phyloP scores from a whole-genome alignment of 2,797 vertebrate species.

The Lateolabrax maculatus region DNA sequence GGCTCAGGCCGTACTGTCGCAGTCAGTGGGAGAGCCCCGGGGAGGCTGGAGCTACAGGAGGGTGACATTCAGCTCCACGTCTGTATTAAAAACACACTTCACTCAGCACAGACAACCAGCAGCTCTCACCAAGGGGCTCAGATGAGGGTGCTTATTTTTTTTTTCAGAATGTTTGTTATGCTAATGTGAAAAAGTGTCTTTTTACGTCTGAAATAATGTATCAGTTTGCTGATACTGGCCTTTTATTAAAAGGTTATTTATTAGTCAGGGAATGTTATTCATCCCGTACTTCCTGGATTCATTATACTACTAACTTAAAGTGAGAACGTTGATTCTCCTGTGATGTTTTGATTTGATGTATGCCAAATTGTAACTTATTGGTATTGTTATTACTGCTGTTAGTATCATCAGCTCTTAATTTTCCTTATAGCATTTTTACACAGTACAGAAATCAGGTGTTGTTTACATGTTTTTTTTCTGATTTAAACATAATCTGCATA shows the following conservation, averaged over 20 bases:
- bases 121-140: slow-evolving; percentile 22
- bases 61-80: slow-evolving; percentile 66
- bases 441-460: too few relatives aligned
- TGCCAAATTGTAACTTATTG: background rate
- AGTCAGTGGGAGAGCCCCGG: slow-evolving; percentile 45
- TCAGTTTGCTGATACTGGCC: background rate
- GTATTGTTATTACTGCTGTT: background rate
- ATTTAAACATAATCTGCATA: too few relatives aligned
- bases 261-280: background rate
- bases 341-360: background rate
- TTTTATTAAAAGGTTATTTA: background rate
- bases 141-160: background rate
- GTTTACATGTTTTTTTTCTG: too few relatives aligned
- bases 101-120: slow-evolving; percentile 33
- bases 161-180: background rate
- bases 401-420: background rate
- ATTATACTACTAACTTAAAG: background rate
- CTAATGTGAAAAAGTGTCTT: background rate
- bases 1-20: slow-evolving; percentile 42
- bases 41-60: slow-evolving; percentile 53
- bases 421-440: too few relatives aligned
- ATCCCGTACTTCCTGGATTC: background rate
- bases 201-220: background rate
- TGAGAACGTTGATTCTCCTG: background rate
- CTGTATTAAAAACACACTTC: slow-evolving; percentile 50